A percentile compares a stretch with the other conserved stretches of the same genome.
Evolutionary conservation across 2,113 vertebrate genomes (phyloP).

Genomic region (Oostethus manadensis): DNA sequence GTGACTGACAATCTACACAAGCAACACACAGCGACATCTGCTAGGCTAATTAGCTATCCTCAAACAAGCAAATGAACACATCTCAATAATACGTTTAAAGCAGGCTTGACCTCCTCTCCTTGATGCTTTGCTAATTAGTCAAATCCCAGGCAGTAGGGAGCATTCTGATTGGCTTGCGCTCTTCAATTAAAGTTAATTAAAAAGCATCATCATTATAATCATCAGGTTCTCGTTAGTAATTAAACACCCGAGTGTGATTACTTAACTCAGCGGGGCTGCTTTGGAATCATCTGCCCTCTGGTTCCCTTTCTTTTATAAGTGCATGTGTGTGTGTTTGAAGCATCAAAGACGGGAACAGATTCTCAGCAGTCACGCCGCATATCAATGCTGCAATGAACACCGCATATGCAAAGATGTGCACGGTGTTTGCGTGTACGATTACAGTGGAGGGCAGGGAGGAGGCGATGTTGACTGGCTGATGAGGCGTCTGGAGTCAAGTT

Average conservation of each 20-base stretch:
- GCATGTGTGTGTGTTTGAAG: conserved; percentile 10
- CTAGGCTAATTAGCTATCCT: not conserved
- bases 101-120: not conserved
- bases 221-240: conserved; percentile 89
- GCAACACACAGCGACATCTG: not conserved
- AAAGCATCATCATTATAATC: conserved; percentile 67
- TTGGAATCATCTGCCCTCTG: conserved; percentile 80
- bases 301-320: conserved; percentile 31
- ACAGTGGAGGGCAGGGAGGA: conserved; percentile 8
- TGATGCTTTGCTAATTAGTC: conserved; percentile 59
- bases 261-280: conserved; percentile 82
- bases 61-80: not conserved
- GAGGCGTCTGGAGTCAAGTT: conserved; percentile 65
- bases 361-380: conserved; percentile 55
- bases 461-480: conserved; percentile 60
- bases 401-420: conserved; percentile 54
- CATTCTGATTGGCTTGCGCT: conserved; percentile 77
- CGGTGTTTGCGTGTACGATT: conserved; percentile 50
- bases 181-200: conserved; percentile 83
- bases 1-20: not conserved
- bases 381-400: conserved; percentile 54
- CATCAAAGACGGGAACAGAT: conserved; percentile 52
- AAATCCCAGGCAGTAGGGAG: conserved; percentile 73
- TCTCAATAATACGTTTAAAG: not conserved
- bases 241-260: conserved; percentile 88